phyloP scores from a whole-genome alignment of 1,140 invertebrate genomes.

The Drosophila sturtevanti region DNA sequence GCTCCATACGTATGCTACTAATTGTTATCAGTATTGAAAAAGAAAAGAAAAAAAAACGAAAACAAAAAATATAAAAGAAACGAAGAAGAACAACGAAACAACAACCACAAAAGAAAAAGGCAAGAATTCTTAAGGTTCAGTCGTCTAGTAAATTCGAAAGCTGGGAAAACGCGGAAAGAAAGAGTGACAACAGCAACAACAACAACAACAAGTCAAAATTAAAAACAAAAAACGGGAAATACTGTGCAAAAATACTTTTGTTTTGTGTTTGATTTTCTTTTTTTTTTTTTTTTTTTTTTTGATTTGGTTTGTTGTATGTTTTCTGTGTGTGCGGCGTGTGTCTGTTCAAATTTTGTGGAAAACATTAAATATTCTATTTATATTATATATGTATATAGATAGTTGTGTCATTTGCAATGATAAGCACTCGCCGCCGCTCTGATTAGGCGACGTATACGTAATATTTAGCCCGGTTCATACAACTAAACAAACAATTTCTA shows the following conservation, averaged over 20 bases:
- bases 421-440: neutral
- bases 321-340: neutral
- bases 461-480: constrained; percentile 20
- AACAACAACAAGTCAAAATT: too few relatives aligned
- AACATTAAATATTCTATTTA: constrained; percentile 35
- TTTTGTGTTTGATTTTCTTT: neutral
- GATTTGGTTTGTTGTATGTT: too few relatives aligned
- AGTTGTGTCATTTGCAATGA: constrained; percentile 19
- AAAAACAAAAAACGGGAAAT: neutral
- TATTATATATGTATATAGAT: constrained; percentile 20
- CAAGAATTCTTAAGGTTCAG: constrained; percentile 6
- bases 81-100: constrained; percentile 32
- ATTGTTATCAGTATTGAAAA: constrained; percentile 70
- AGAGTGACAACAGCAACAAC: neutral
- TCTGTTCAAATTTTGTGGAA: constrained; percentile 22
- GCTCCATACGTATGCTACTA: neutral
- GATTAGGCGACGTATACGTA: constrained; percentile 56
- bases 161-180: constrained; percentile 12
- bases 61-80: constrained; percentile 16
- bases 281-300: neutral
- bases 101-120: constrained; percentile 1
- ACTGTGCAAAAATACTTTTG: neutral
- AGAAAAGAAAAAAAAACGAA: constrained; percentile 40
- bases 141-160: constrained; percentile 31
- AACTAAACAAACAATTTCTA: neutral